A percentile compares a stretch with the other conserved stretches of the same genome.
phyloP scores from a whole-genome alignment of 2,797 vertebrate genomes.

The Emydoidea blandingii region DNA sequence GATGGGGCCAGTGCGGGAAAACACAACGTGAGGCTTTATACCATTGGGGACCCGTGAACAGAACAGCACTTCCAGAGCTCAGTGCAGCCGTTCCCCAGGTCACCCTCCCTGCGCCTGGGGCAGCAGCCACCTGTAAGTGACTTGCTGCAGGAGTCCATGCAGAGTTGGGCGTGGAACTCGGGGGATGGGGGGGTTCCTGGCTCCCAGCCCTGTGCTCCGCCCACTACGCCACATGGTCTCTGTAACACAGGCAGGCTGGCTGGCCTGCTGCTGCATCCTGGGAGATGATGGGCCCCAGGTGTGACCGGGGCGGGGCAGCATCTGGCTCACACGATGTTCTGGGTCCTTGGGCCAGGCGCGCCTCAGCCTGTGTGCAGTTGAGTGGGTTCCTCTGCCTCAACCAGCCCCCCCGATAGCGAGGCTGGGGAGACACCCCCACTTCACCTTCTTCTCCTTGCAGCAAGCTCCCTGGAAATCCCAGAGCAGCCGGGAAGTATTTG shows the following conservation, averaged over 20 bases:
- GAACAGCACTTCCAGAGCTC: too few species aligned
- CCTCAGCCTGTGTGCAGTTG: fast-evolving
- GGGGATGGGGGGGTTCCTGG: not conserved
- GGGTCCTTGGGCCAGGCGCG: not conserved
- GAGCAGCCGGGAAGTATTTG: not conserved
- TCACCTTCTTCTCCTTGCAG: not conserved
- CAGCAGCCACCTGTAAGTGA: not conserved
- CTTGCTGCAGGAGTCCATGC: not conserved
- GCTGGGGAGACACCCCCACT: not conserved
- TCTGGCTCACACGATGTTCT: fast-evolving
- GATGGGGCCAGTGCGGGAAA: not conserved
- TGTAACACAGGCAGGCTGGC: constrained; percentile 54
- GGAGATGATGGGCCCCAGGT: fast-evolving
- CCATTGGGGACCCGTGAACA: not conserved
- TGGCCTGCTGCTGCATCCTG: constrained; percentile 1
- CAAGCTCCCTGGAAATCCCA: not conserved
- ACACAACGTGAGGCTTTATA: not conserved
- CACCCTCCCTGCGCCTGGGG: not conserved
- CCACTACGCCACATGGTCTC: not conserved
- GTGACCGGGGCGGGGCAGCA: fast-evolving
- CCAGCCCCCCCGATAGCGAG: not conserved
- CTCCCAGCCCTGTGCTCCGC: not conserved
- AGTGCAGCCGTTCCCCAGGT: not conserved
- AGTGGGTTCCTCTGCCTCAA: fast-evolving
- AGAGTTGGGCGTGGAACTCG: not conserved